Base-by-base conservation (phyloP, 35 echinoderm and acorn worm genomes). In the Stichopus chloronotus region DNA sequence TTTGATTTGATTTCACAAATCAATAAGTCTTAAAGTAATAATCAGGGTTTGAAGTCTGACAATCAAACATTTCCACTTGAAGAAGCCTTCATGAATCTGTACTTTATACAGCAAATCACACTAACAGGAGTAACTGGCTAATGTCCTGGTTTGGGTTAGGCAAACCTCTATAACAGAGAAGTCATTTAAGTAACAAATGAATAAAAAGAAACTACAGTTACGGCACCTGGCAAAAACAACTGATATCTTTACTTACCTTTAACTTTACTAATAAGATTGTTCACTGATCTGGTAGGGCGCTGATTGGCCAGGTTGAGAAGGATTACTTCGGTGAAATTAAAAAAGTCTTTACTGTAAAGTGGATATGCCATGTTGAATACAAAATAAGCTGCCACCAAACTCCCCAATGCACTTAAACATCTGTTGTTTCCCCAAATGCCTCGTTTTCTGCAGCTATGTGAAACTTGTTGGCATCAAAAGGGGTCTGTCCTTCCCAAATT, bases 351-450 rank as follows among this genome's bases (percentile, higher is more conserved):
- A 11, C 53, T 17, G 5, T 87, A 9, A 7, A 22, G 20, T 8
- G 84, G 84, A 6, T 87, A 87, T 23, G 55, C 20, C 84, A 87
- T 87, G 19, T 87, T 87, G 59, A 87, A 87, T 56, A 63, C 17
- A 12, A 19, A 87, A 25, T 87, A 87, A 21, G 84, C 24, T 20
- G 84, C 56, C 6, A 87, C 58, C 16, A 87, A 58, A 57, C 56
- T 56, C 58, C 84, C 84, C 55, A 87, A 87, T 6, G 84, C 84
- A 87, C 19, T 58, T 23, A 87, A 24, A 87, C 59, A 63, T 87
- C 84, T 57, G n/a, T 58, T 19, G 84, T 60, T 8, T 58, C 59
- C 16, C 10, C 84, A 25, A 87, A 87, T 25, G 55, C 20, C 55
- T 59, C 84, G 58, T 87, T 87, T 63, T 87, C 84, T n/a, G 84